These are phyloP conservation scores for Lacanobia oleracea DNA, from an alignment of 2,888 invertebrate species.

Conservation along the genomic window DNA sequence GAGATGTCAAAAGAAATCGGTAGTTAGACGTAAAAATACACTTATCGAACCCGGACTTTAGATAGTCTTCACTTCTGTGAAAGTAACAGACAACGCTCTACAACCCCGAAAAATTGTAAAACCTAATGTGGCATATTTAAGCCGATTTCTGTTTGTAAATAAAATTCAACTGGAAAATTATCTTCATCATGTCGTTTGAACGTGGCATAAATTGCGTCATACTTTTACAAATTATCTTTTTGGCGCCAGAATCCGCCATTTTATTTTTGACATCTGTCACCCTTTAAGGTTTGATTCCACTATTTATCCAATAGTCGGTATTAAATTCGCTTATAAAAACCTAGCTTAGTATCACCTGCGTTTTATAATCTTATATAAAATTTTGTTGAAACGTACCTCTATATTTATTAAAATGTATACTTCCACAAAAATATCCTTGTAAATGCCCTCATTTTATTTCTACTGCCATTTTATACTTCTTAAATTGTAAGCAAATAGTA, in stretches of 20 bases:
- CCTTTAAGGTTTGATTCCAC: slow-evolving; percentile 31
- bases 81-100: background rate
- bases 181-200: background rate
- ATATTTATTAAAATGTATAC: slow-evolving; percentile 29
- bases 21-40: background rate
- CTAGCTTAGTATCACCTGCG: slow-evolving; percentile 40
- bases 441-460: slow-evolving; percentile 67
- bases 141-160: background rate
- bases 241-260: slow-evolving; percentile 27
- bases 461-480: slow-evolving; percentile 72
- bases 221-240: background rate
- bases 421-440: slow-evolving; percentile 59
- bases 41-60: too few relatives aligned
- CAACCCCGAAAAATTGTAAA: background rate
- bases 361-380: slow-evolving; percentile 41
- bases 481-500: slow-evolving; percentile 59
- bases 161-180: background rate
- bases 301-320: slow-evolving; percentile 7
- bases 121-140: background rate
- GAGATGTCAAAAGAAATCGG: too few relatives aligned
- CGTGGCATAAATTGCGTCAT: slow-evolving; percentile 9
- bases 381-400: slow-evolving; percentile 13
- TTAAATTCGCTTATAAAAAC: slow-evolving; percentile 21
- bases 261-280: slow-evolving; percentile 15
- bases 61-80: too few relatives aligned